Base-by-base conservation (phyloP, 2,113 vertebrate species). In the Trogon melanurus region DNA sequence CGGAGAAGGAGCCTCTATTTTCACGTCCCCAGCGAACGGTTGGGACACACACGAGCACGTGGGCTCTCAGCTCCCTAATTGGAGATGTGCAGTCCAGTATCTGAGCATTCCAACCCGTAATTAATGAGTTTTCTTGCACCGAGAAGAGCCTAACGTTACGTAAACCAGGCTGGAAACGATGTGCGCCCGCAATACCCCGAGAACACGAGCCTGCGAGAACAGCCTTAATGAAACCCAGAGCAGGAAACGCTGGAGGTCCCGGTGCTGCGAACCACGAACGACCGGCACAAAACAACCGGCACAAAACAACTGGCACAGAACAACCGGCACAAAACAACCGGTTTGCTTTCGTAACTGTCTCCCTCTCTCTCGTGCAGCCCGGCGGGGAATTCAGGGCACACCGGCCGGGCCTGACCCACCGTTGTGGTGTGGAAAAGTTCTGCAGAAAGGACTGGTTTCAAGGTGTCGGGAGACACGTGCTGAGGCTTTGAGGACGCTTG, bases 1-100 rank as follows among this genome's bases (percentile, higher is more conserved):
- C 1, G 1, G 32, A 8, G 19, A 54, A 38, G 16, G 27, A 38
- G 27, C 54, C 41, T 27, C 11, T 44, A 0, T 41, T 27, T 27
- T 10, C 50, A 14, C 0, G 4, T 21, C 51, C 11, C 0, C 32
- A 4, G 32, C 1, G 9, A 60, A 2, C 4, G 9, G 34, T 0
- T 3, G 10, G 64, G 44, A 14, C 13, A 3, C 53, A 5, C 32
- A 11, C 4, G 4, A 4, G 45, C 1, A 10, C 1, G 17, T 3
- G 19, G 48, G 71, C 4, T 0, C 34, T 18, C 3, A 13, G 66
- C 11, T 36, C 45, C 2, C 1, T 25, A 13, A 6, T 1, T 3
- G 7, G 13, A 17, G 58, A 5, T 5, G 20, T 4, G 1, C 44
- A 3, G 20, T 5, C 34, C 30, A 73, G 34, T 10, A 8, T 6